Evolutionary conservation across 2,797 vertebrate genomes (phyloP), one percentile per base, ranked within the genome.

Genomic region (Ispidina lecontei): DNA sequence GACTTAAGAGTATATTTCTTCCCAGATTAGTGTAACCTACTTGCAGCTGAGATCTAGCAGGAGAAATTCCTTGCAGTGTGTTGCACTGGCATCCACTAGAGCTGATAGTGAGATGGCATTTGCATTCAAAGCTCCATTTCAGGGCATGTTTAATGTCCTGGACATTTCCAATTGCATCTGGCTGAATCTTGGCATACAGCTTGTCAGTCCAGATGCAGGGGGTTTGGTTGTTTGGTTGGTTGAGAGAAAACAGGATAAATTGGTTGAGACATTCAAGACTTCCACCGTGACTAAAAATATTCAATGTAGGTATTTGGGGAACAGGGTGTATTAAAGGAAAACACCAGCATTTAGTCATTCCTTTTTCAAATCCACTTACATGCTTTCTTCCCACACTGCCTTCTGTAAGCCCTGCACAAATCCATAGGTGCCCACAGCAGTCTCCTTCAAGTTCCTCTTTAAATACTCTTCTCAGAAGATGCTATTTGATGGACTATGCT

Each of bases 151-250:
- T 82, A 80, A 94, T 76, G 91, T 84, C 95, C 91, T 21, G 62
- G 95, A 92, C 87, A 88, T 92, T 95, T 96, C 94, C 93, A 95
- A 96, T 96, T 96, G 87, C 91, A 96, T 92, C 85, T 96, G 96
- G 92, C 96, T 96, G 95, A 96, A 96, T 94, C 94, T 96, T 96
- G 96, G 96, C 95, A 95, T 96, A 74, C 80, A 90, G 90, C 83
- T 93, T 95, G 92, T 96, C 96, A 94, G 96, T 91, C 95, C 96
- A 96, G 95, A 93, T 96, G 96, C 94, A 92, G 37, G 1, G 41
- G 18, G 73, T 91, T 93, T 95, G 83, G 88, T 94, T 91, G 41
- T 0, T 74, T 11, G 13, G 19, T 9, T 43, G 15, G 79, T 91
- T 65, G 33, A 84, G 44, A 84, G 85, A 91, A 93, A 91, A 84